Conservation (phyloP, 2,113 vertebrate genomes). For the Alosa alosa region DNA sequence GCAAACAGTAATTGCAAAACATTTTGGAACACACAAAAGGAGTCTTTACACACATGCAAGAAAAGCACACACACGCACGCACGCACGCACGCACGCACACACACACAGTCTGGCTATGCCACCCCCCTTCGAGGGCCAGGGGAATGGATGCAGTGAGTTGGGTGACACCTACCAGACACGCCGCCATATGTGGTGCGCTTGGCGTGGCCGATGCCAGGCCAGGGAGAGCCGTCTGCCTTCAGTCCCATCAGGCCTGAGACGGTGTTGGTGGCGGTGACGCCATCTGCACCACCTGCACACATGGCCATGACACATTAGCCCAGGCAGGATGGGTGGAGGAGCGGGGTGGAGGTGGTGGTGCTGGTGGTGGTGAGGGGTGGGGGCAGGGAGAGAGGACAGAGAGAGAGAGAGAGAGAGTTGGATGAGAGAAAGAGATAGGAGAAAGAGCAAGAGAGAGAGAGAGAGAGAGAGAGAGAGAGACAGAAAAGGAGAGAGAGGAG, state of each 20-base stretch:
- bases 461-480: background rate
- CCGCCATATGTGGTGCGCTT: conserved; percentile 83
- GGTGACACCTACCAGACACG: conserved; percentile 79
- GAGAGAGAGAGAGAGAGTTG: background rate
- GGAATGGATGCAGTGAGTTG: conserved; percentile 57
- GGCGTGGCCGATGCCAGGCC: conserved; percentile 74
- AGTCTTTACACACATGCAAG: background rate
- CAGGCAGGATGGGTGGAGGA: background rate
- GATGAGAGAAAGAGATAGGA: background rate
- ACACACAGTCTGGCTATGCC: conserved; percentile 30
- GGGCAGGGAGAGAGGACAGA: conserved; percentile 33
- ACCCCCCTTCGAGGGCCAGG: conserved; percentile 33
- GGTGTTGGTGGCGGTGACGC: conserved; percentile 83
- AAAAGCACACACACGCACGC: conserved; percentile 21
- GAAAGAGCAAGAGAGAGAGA: too few relatives aligned
- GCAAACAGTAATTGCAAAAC: background rate
- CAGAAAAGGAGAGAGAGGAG: background rate
- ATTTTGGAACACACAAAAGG: background rate
- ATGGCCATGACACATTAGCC: conserved; percentile 40
- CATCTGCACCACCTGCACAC: conserved; percentile 83
- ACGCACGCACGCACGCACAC: conserved; percentile 30
- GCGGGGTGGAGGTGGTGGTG: too few relatives aligned
- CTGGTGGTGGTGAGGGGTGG: conserved; percentile 27
- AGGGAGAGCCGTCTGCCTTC: conserved; percentile 77
- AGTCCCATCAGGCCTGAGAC: conserved; percentile 84